Conservation (phyloP, 2,797 vertebrate genomes). For the Micromesistius poutassou region DNA sequence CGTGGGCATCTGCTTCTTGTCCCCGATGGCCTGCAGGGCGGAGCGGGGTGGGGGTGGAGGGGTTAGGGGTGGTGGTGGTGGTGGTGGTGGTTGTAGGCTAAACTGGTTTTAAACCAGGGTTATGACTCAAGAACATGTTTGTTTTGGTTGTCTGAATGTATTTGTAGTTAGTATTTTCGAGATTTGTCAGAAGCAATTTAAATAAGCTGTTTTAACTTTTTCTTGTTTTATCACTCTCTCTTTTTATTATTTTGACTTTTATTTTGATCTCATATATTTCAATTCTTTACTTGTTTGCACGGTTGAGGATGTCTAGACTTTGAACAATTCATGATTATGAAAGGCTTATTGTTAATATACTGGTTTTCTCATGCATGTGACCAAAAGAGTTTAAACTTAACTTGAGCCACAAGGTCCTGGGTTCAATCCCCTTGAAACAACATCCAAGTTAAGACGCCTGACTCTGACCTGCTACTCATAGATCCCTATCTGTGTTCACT, state of each 20-base stretch:
- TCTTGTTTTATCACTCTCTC: background rate
- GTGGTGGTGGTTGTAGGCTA: background rate
- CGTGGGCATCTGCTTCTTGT: constrained; percentile 78
- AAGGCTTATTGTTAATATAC: no score
- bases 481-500: no score
- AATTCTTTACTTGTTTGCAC: background rate
- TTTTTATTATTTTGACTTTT: background rate
- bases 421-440: background rate
- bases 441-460: background rate
- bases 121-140: background rate
- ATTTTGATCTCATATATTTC: background rate
- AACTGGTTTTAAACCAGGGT: background rate
- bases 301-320: background rate
- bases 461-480: background rate
- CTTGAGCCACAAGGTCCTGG: background rate
- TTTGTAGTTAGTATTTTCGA: background rate
- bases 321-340: no score
- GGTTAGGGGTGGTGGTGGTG: background rate
- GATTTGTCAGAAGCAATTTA: background rate
- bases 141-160: background rate
- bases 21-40: constrained; percentile 53
- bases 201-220: background rate
- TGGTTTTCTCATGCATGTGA: no score
- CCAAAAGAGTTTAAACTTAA: background rate
- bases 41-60: background rate